Percentiles rank a stretch among this genome's conserved stretches.
These are phyloP conservation scores for Dasysyrphus albostriatus DNA, from an alignment of 2,888 invertebrate genomes.

Conservation along the genomic window DNA sequence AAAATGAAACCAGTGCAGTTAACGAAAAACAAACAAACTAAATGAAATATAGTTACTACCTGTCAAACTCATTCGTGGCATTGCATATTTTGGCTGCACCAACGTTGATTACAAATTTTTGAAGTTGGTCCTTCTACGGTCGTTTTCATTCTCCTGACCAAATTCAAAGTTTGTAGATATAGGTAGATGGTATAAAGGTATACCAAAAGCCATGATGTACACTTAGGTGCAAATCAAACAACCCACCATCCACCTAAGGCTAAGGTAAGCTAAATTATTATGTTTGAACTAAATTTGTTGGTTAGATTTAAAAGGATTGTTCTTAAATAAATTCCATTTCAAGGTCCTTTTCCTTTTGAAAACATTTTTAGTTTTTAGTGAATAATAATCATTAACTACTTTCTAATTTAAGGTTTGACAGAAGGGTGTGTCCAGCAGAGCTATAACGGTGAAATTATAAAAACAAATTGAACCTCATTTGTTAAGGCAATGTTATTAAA, in stretches of 20 bases:
- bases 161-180: not conserved
- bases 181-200: not conserved
- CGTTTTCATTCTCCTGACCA: not conserved
- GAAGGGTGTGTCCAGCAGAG: too few relatives aligned
- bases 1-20: not conserved
- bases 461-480: too few relatives aligned
- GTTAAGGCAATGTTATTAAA: too few relatives aligned
- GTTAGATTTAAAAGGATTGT: too few relatives aligned
- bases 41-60: slow-evolving; percentile 3
- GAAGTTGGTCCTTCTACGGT: slow-evolving; percentile 1
- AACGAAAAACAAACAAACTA: not conserved
- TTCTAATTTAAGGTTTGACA: too few relatives aligned
- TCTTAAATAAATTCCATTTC: too few relatives aligned
- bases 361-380: too few relatives aligned
- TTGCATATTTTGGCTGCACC: not conserved
- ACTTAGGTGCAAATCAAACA: not conserved
- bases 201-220: not conserved
- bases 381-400: too few relatives aligned
- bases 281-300: too few relatives aligned
- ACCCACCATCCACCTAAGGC: not conserved
- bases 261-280: too few relatives aligned
- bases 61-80: not conserved
- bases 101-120: not conserved
- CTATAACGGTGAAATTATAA: too few relatives aligned
- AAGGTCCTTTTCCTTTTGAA: too few relatives aligned